Conservation (phyloP, 1,140 invertebrate species). For the Pseudomyrmex dendroicus region DNA sequence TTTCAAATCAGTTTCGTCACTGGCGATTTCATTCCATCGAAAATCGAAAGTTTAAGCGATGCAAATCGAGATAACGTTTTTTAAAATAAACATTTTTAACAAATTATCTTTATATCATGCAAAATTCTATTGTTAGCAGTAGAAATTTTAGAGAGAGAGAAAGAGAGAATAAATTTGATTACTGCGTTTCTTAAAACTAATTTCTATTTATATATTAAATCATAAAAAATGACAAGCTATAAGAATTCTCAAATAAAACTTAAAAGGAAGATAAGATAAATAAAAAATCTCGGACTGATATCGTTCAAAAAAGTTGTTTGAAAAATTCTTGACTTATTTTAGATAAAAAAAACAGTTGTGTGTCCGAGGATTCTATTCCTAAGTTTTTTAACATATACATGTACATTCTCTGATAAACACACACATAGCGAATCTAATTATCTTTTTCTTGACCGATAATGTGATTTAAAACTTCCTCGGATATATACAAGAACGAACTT, state of each 20-base stretch:
- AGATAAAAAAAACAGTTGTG: too few relatives aligned
- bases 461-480: background rate
- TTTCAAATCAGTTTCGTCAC: slow-evolving; percentile 70
- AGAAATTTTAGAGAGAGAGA: too few relatives aligned
- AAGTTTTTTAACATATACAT: background rate
- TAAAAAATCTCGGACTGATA: too few relatives aligned
- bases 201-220: too few relatives aligned
- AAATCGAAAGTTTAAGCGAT: slow-evolving; percentile 49
- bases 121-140: too few relatives aligned
- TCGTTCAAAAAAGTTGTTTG: too few relatives aligned
- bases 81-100: background rate
- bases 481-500: background rate
- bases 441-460: background rate
- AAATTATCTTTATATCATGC: background rate
- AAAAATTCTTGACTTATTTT: too few relatives aligned
- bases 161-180: background rate
- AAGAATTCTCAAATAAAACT: too few relatives aligned
- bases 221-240: too few relatives aligned
- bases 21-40: slow-evolving; percentile 44
- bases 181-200: background rate
- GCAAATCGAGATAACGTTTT: background rate
- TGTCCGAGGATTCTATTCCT: too few relatives aligned
- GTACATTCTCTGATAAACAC: background rate
- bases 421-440: background rate
- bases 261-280: too few relatives aligned